Base-by-base conservation (phyloP, 2,888 invertebrate genomes). In the Spilarctia lutea region DNA sequence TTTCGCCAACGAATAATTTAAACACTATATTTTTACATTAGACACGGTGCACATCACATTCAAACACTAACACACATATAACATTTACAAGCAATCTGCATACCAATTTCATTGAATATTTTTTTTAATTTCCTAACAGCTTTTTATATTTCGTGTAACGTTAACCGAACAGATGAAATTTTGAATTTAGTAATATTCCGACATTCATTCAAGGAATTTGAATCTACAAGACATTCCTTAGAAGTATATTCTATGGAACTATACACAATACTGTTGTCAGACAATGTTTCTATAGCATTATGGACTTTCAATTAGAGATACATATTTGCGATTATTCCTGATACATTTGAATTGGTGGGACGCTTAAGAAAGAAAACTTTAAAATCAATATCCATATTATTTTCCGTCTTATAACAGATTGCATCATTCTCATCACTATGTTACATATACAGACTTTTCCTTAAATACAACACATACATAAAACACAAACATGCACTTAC, bases 21-120 rank as follows among this genome's bases (percentile, higher is more conserved):
- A 68, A 65, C 52, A 70, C 72, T 79, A 80, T 65, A 78, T 75
- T 77, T 79, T 39, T 76, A 80, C 67, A 79, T 78, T 79, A 65
- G 79, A 72, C 78, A 79, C 56, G 74, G 83, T 56, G 45, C 30
- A 6, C 30, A 68, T 39, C 20, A 73, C 42, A 68, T 71, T 63
- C 66, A 39, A 73, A 27, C 56, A 67, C 27, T 52, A 72, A 11
- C 39, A 39, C 39, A 39, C 39, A 39, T 8, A 39, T 39, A 39
- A 73, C 35, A 75, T 73, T 67, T 79, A 70, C 68, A 24, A 30
- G 27, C 75, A 74, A 72, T 35, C 30, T 30, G 20, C 33, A 72
- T 74, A 71, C 65, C 8, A 67, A 70, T 56, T 56, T 66, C 68
- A 48, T 72, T 79, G 81, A 82, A 7, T 35, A 35, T 63, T 75